Evolutionary conservation across 2,888 invertebrate genomes (phyloP), one percentile per base, ranked within the genome.

Genomic region (Kryphioiulus occultus): DNA sequence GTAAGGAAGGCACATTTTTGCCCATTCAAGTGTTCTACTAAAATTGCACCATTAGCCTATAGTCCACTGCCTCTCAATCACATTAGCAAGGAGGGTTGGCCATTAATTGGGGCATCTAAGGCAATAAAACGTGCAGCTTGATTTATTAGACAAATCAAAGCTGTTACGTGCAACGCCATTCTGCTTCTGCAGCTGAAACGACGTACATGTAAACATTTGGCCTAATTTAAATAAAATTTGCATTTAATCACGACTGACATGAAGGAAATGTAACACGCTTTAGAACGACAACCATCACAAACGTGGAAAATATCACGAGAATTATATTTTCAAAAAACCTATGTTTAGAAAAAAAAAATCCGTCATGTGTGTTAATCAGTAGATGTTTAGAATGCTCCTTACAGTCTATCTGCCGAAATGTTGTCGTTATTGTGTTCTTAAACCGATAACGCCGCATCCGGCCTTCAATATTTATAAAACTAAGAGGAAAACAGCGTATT

Each of bases 121-220:
- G 68, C 68, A 68, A 68, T 68, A 68, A 68, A 68, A 68, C 68
- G 68, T 68, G 68, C 68, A 68, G 68, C 68, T 68, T 68, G 68
- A 68, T 68, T 68, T 68, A 68, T 68, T 68, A 68, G 26, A 68
- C 68, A 68, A 68, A 68, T 68, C 68, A 68, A 68, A 68, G 68
- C 68, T 68, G 68, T 68, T 68, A 68, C 68, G 26, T n/a, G 12
- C 68, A 68, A 68, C 26, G 68, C 26, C 68, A 68, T 68, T 68
- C 68, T 12, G 68, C 22, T 12, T 5, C 68, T 26, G 68, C 44
- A 15, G 44, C 19, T 53, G 53, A 53, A 53, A 53, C 19, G 19
- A n/a, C 68, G 26, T n/a, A n/a, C n/a, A n/a, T n/a, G n/a, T 26
- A 68, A 68, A 68, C 68, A 68, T n/a, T 68, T 68, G 68, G 68